Conservation (phyloP, 2,888 invertebrate genomes). For the Aproaerema taeniolella region DNA sequence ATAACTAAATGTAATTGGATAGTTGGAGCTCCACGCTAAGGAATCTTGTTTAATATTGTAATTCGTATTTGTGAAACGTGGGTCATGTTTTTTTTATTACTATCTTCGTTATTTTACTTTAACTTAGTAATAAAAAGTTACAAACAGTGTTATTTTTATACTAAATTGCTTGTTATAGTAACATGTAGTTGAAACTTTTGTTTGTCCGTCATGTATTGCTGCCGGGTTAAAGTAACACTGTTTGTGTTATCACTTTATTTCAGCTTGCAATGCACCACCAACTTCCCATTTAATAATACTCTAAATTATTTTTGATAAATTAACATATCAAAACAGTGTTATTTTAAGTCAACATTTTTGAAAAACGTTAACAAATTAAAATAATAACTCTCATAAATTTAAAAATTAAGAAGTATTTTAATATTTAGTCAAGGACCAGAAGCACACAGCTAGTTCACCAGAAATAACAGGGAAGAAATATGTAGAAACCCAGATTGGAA, state of each 20-base stretch:
- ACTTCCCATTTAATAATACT: conserved; percentile 7
- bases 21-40: not conserved
- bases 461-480: too few species aligned
- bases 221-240: conserved; percentile 48
- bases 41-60: not conserved
- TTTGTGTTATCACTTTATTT: conserved; percentile 34
- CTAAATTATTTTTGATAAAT: too few species aligned
- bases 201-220: not conserved
- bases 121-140: not conserved
- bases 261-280: conserved; percentile 46
- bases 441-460: too few species aligned
- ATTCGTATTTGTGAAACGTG: not conserved
- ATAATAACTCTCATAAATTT: too few species aligned
- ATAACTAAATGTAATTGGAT: too few species aligned
- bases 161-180: conserved; percentile 5
- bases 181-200: not conserved
- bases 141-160: conserved; percentile 49
- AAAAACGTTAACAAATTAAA: too few species aligned
- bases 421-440: too few species aligned
- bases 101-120: too few species aligned
- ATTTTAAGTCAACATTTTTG: conserved; percentile 35
- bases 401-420: too few species aligned
- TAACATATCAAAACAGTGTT: conserved; percentile 42
- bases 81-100: too few species aligned
- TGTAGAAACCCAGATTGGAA: too few species aligned